These are phyloP conservation scores for Lepisosteus oculatus DNA, from an alignment of 2,113 vertebrate species.

Conservation along the genomic window DNA sequence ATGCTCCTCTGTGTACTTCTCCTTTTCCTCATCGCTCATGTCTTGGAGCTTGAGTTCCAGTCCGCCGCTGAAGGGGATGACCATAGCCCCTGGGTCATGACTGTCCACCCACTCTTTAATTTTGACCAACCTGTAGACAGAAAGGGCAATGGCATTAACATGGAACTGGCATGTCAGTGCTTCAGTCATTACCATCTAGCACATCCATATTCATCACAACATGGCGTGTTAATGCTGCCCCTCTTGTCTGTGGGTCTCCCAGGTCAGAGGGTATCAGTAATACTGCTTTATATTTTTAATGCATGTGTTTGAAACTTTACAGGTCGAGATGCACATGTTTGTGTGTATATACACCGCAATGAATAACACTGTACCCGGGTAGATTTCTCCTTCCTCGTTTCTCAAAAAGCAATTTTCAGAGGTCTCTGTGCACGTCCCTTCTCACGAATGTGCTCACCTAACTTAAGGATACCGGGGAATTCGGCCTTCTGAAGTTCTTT, in stretches of 20 bases:
- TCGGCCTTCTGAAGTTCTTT: slow-evolving; percentile 41
- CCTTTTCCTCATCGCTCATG: slow-evolving; percentile 80
- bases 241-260: slow-evolving; percentile 79
- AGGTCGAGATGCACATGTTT: no score
- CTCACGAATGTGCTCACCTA: slow-evolving; percentile 8
- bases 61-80: slow-evolving; percentile 94
- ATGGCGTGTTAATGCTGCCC: slow-evolving; percentile 76
- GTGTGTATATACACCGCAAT: no score
- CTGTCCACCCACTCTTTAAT: slow-evolving; percentile 99
- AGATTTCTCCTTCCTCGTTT: no score
- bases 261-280: slow-evolving; percentile 48
- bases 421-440: no score
- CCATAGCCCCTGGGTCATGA: slow-evolving; percentile 90
- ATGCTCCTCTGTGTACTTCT: slow-evolving; percentile 88
- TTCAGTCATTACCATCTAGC: slow-evolving; percentile 78
- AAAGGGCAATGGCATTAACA: slow-evolving; percentile 80
- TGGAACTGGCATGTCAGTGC: slow-evolving; percentile 79
- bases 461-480: slow-evolving; percentile 60
- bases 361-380: no score
- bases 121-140: slow-evolving; percentile 92
- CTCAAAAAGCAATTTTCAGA: no score
- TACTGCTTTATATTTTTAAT: no score
- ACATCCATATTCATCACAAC: slow-evolving; percentile 85
- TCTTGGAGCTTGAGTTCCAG: slow-evolving; percentile 92
- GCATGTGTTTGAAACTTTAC: no score